These are phyloP conservation scores for Drosophila sulfurigaster DNA, from an alignment of 1,140 invertebrate species.

Conservation along the genomic window DNA sequence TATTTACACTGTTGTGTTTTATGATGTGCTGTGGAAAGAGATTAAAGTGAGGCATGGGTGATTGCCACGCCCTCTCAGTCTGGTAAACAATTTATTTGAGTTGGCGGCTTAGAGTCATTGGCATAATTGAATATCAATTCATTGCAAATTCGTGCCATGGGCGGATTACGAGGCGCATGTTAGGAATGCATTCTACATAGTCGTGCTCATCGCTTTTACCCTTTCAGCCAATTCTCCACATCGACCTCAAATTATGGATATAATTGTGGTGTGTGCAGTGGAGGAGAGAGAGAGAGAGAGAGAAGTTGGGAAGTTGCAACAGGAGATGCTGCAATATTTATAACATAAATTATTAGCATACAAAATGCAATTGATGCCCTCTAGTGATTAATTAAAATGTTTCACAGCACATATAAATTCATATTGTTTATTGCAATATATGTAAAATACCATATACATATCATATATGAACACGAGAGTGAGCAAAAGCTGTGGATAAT, in stretches of 20 bases:
- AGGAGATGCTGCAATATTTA: conserved; percentile 72
- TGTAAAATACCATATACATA: too few relatives aligned
- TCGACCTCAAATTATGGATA: conserved; percentile 53
- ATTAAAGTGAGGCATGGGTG: background rate
- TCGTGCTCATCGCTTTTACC: background rate
- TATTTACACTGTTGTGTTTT: conserved; percentile 53
- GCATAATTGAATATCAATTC: conserved; percentile 83
- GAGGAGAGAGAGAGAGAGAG: too few relatives aligned
- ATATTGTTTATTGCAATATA: conserved; percentile 73
- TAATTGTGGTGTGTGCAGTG: conserved; percentile 17
- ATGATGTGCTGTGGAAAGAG: background rate
- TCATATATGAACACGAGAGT: conserved; percentile 3
- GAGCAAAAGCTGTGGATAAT: conserved; percentile 3
- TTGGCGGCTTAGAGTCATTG: conserved; percentile 45
- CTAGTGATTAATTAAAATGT: conserved; percentile 82
- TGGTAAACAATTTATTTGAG: conserved; percentile 32
- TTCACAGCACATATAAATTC: conserved; percentile 77
- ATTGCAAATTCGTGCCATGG: conserved; percentile 60
- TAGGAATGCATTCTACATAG: background rate
- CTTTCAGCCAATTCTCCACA: background rate
- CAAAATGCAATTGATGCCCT: conserved; percentile 83
- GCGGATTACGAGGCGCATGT: background rate
- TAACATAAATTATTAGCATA: conserved; percentile 78
- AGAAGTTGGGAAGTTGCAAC: conserved; percentile 3
- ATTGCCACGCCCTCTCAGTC: conserved; percentile 14